Base-by-base conservation (phyloP, 2,888 invertebrate species). In the Leucophenga montana region DNA sequence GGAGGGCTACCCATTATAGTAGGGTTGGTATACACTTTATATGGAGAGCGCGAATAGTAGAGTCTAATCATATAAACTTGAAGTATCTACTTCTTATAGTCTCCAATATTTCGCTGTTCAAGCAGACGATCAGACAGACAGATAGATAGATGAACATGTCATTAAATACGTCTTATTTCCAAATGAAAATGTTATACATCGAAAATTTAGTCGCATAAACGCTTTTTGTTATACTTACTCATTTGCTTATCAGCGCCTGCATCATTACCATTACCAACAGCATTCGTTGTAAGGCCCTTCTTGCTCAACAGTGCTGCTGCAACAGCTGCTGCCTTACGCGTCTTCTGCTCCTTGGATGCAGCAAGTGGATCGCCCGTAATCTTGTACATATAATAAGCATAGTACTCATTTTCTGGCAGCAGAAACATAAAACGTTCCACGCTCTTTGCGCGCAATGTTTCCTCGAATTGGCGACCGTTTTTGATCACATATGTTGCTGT, bases 401-500 rank as follows among this genome's bases (percentile, higher is more conserved):
- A 92, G 85, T 93, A 95, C 67, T 92, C 91, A 87, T 97, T 94
- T 2, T 90, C 91, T 0, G 94, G 90, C 73, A 95, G 92, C 0
- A 99, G 89, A 87, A 99, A 99, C 27, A 93, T 93, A 88, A 99
- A 98, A 44, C 97, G 90, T 0, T 94, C 92, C 86, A 98, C 97
- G 67, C 93, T 93, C 85, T 95, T 96, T 3, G 93, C 92, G 78
- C 93, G 93, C 11, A 96, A 94, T 31, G 96, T 95, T 46, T 94
- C 93, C 80, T 99, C 98, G 86, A 99, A 98, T 82, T 96, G 95
- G 68, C 94, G 92, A 0, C 99, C 99, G 89, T 98, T 98, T 79
- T 97, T 96, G 0, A 96, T 95, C 0, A 99, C 98, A 88, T 98
- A 98, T 75, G 94, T 93, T 0, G 99, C 98, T 93, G 99, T 97